phyloP scores from a whole-genome alignment of 1,140 invertebrate species.

The Oedothorax gibbosus region DNA sequence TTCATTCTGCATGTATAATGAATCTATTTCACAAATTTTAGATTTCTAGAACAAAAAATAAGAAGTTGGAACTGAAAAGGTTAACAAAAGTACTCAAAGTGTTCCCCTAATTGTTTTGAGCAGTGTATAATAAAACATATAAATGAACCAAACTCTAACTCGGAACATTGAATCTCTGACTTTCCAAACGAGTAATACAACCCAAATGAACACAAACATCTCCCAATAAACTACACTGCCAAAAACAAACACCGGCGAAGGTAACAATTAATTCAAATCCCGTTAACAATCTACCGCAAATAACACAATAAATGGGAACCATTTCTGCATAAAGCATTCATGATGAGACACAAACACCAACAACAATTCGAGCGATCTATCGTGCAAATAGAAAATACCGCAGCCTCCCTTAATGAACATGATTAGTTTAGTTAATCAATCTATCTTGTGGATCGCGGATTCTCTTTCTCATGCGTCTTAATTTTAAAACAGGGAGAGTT shows the following conservation, averaged over 20 bases:
- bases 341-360: background rate
- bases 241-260: background rate
- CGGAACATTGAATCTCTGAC: too few species aligned
- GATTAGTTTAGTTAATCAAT: conserved; percentile 58
- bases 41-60: too few species aligned
- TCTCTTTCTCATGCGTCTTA: conserved; percentile 51
- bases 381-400: conserved; percentile 16
- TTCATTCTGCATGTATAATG: too few species aligned
- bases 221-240: too few species aligned
- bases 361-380: background rate
- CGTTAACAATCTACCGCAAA: background rate
- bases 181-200: too few species aligned
- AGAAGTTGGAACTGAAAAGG: too few species aligned
- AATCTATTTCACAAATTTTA: too few species aligned
- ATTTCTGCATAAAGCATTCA: conserved; percentile 14
- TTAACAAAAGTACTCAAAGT: too few species aligned
- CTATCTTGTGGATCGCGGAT: conserved; percentile 45
- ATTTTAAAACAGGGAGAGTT: conserved; percentile 37
- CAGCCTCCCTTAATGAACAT: conserved; percentile 38
- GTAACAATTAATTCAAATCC: conserved; percentile 1
- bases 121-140: too few species aligned
- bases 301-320: background rate
- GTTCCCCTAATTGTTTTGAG: too few species aligned
- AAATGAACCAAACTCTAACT: too few species aligned
- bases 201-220: too few species aligned